Percentiles rank a stretch among this genome's conserved stretches.
phyloP scores from a whole-genome alignment of 1,140 invertebrate species.

The Micrasema minimum region DNA sequence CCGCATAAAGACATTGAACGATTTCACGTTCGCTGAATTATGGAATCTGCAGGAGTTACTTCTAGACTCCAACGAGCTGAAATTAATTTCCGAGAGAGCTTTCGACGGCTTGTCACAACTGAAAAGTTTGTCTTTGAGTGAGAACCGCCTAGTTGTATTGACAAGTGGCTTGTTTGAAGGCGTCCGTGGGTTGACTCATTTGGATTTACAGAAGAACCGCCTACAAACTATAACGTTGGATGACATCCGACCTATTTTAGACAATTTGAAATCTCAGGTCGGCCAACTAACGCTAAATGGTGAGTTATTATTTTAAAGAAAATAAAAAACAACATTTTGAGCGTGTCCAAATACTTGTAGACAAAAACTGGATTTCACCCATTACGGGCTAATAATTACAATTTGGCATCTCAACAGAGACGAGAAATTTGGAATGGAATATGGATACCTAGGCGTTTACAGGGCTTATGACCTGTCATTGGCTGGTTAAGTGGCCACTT shows the following conservation, averaged over 20 bases:
- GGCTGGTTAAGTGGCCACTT: too few relatives aligned
- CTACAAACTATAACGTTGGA: slow-evolving; percentile 78
- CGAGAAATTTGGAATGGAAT: too few relatives aligned
- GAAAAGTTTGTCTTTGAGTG: slow-evolving; percentile 74
- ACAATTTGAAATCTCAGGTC: slow-evolving; percentile 75
- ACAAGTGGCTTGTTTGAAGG: slow-evolving; percentile 74
- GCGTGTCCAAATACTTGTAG: too few relatives aligned
- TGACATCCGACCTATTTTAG: slow-evolving; percentile 78
- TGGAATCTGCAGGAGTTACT: slow-evolving; percentile 76
- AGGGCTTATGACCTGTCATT: too few relatives aligned
- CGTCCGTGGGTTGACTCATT: slow-evolving; percentile 71
- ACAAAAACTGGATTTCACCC: too few relatives aligned
- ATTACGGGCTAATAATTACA: too few relatives aligned
- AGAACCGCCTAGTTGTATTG: slow-evolving; percentile 78
- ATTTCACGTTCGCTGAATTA: slow-evolving; percentile 79
- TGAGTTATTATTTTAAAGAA: slow-evolving; percentile 69
- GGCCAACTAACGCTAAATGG: slow-evolving; percentile 80
- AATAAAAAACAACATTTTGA: too few relatives aligned
- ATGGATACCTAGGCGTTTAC: too few relatives aligned
- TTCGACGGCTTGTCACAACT: slow-evolving; percentile 77
- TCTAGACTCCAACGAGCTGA: slow-evolving; percentile 76
- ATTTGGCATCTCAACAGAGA: too few relatives aligned
- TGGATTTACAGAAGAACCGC: slow-evolving; percentile 79
- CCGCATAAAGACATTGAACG: slow-evolving; percentile 75
- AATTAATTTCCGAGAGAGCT: slow-evolving; percentile 74